Base-by-base conservation (phyloP, 30 jellyfish, hydroid and myxozoan genomes). In the Hydractinia symbiolongicarpus region DNA sequence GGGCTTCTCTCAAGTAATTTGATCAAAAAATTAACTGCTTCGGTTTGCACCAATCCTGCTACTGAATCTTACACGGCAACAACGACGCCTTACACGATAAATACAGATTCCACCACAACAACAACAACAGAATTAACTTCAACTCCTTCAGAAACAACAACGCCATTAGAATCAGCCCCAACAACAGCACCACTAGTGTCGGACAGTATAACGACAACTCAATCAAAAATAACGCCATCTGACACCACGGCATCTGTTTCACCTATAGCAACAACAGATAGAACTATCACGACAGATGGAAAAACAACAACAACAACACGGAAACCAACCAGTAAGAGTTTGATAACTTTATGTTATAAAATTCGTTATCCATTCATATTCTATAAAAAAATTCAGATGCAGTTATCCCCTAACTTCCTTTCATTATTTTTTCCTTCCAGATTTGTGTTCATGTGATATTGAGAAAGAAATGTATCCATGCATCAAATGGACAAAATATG, bases 21-120 rank as follows among this genome's bases (percentile, higher is more conserved):
- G 16, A 13, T 64, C 17, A 64, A 64, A 64, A 51, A 64, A n/a
- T 64, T 64, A 51, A 64, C 74, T n/a, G 19, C 74, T 64, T 44
- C 74, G 7, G 74, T 64, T n/a, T 64, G 74, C 40, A 64, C 74
- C 40, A 64, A 51, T 13, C 74, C 74, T 64, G 74, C 74, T 64
- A 44, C 74, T n/a, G 74, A 6, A 51, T n/a, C 74, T n/a, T 7
- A 7, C 9, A 64, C 74, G 9, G 4, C 74, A 7, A 6, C 74
- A 7, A 0, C 19, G 40, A 13, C 9, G 74, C 74, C 74, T 6
- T n/a, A 44, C 7, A 64, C 74, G 8, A 64, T 51, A 1, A 13
- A 7, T 6, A 51, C 9, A 64, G 19, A 7, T 7, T 13, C 74
- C 7, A 64, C 74, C 52, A 64, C 74, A 44, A 64, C 74, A 7